Conservation (phyloP, 2,888 invertebrate species). For the Papilio elwesi region DNA sequence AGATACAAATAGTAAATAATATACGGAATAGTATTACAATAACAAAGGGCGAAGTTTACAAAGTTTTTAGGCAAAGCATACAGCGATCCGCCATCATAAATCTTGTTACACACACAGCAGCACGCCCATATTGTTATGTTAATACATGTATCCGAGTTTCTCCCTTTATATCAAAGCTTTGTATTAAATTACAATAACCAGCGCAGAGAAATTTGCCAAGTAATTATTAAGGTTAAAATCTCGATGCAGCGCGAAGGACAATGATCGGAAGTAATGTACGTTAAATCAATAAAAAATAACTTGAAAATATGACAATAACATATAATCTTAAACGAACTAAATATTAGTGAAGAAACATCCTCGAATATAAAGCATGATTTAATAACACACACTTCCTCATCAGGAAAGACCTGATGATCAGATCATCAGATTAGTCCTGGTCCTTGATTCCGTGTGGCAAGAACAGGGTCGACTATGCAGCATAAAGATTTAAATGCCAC, state of each 20-base stretch:
- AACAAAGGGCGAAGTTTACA: conserved; percentile 27
- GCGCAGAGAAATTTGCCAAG: not conserved
- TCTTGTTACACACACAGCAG: conserved; percentile 7
- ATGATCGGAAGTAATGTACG: too few species aligned
- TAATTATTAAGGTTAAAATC: not conserved
- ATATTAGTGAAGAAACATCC: too few species aligned
- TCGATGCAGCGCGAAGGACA: too few species aligned
- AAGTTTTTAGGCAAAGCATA: conserved; percentile 26
- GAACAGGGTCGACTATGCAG: not conserved
- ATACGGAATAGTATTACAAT: conserved; percentile 22
- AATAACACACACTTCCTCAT: too few species aligned
- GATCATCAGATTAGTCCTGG: too few species aligned
- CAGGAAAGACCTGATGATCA: too few species aligned
- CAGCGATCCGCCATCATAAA: conserved; percentile 15
- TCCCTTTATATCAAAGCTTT: conserved; percentile 12
- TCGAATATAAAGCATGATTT: too few species aligned
- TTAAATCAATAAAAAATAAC: too few species aligned
- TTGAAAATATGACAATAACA: too few species aligned
- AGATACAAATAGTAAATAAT: conserved; percentile 16
- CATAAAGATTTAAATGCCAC: not conserved
- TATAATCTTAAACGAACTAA: too few species aligned
- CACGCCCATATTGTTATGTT: conserved; percentile 26
- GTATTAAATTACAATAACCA: not conserved
- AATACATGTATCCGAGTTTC: not conserved
- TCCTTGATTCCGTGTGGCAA: too few species aligned